These are phyloP conservation scores for Ischnura elegans DNA, from an alignment of 2,888 invertebrate species.

Conservation along the genomic window DNA sequence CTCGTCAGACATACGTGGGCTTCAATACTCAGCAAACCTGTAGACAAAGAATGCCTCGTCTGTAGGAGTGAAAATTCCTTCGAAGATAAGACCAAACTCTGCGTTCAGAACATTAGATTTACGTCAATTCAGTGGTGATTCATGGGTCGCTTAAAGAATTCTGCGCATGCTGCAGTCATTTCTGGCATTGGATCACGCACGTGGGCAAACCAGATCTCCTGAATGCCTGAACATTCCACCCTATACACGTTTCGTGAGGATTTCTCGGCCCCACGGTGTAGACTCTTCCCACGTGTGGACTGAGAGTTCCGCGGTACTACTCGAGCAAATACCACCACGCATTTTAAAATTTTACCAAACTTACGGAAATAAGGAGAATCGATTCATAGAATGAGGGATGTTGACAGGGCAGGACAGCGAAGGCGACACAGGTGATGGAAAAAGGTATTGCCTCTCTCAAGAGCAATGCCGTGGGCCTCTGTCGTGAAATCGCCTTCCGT, in stretches of 20 bases:
- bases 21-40: too few species aligned
- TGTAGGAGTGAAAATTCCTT: not conserved
- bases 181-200: constrained; percentile 8
- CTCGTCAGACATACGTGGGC: too few species aligned
- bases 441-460: not conserved
- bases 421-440: not conserved
- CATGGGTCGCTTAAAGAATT: not conserved
- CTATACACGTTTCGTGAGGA: not conserved
- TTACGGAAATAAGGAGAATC: not conserved
- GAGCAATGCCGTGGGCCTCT: not conserved
- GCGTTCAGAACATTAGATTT: not conserved
- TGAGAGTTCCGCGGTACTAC: not conserved
- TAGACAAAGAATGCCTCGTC: too few species aligned
- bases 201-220: constrained; percentile 21
- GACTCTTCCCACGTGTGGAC: not conserved
- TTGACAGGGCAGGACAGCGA: not conserved
- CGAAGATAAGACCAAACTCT: not conserved
- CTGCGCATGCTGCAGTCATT: constrained; percentile 22
- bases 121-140: not conserved
- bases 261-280: not conserved
- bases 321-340: not conserved
- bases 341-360: not conserved
- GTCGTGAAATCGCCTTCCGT: not conserved
- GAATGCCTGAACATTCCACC: not conserved
- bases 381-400: not conserved